Conservation (phyloP, 2,797 vertebrate species). For the Centroberyx gerrardi region DNA sequence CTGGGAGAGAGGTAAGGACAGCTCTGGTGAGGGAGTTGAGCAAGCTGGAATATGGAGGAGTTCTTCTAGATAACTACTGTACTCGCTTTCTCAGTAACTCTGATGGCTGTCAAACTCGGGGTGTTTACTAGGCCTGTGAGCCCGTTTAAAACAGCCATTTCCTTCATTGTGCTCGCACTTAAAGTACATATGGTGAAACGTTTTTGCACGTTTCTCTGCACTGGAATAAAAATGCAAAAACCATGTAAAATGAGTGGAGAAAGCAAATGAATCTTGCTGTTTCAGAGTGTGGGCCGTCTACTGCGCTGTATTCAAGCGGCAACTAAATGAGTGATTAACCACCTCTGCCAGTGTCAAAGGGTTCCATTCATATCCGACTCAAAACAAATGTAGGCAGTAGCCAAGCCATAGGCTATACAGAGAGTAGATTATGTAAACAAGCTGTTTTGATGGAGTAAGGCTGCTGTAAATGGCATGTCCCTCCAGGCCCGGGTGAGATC, state of each 20-base stretch:
- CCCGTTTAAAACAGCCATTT: slow-evolving; percentile 37
- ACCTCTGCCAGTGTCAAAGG: slow-evolving; percentile 43
- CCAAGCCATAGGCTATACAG: slow-evolving; percentile 22
- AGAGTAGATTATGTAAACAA: slow-evolving; percentile 66
- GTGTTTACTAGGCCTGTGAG: slow-evolving; percentile 56
- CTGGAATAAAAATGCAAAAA: slow-evolving; percentile 37
- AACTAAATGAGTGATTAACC: slow-evolving; percentile 46
- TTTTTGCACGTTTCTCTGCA: background rate
- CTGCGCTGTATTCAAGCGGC: slow-evolving; percentile 31
- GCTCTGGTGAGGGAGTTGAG: slow-evolving; percentile 52
- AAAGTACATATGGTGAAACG: slow-evolving; percentile 1
- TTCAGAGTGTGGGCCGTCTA: background rate
- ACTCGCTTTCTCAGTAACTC: slow-evolving; percentile 35
- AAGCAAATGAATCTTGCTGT: slow-evolving; percentile 37
- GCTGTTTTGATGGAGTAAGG: slow-evolving; percentile 72
- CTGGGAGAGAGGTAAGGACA: slow-evolving; percentile 33
- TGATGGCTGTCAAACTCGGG: slow-evolving; percentile 40
- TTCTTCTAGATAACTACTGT: slow-evolving; percentile 29
- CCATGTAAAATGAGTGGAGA: slow-evolving; percentile 10
- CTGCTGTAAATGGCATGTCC: slow-evolving; percentile 51
- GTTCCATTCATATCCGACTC: background rate
- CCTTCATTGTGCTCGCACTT: slow-evolving; percentile 16
- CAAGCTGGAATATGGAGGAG: slow-evolving; percentile 40
- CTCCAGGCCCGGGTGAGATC: slow-evolving; percentile 66
- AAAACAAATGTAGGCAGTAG: slow-evolving; percentile 8